Evolutionary conservation across 1,140 invertebrate species (phyloP).

Genomic region (Drosophila nigromelanica): DNA sequence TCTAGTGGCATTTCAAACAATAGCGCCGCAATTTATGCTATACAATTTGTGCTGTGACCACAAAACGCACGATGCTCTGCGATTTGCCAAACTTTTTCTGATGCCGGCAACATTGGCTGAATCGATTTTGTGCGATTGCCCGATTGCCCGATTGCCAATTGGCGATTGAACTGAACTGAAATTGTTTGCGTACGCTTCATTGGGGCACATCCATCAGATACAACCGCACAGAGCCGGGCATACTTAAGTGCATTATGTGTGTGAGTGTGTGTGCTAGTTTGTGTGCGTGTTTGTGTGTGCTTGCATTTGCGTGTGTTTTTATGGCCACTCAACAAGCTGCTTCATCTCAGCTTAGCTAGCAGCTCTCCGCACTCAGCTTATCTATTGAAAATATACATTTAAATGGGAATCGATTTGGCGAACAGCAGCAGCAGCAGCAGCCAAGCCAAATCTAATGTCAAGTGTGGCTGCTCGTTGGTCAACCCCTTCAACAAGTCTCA

Average conservation of each 20-base stretch:
- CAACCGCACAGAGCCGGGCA: conserved; percentile 15
- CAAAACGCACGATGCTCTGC: conserved; percentile 52
- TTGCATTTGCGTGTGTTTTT: conserved; percentile 17
- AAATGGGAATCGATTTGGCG: conserved; percentile 67
- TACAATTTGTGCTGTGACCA: conserved; percentile 53
- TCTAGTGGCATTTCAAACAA: conserved; percentile 50
- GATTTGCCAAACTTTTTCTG: conserved; percentile 62
- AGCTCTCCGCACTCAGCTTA: conserved; percentile 30
- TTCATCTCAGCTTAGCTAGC: conserved; percentile 4
- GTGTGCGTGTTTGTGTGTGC: conserved; percentile 11
- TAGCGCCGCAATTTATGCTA: conserved; percentile 60
- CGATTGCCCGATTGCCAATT: conserved; percentile 38
- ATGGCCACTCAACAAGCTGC: conserved; percentile 25
- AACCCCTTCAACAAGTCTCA: conserved; percentile 73
- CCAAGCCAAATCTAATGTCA: conserved; percentile 14
- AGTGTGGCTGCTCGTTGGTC: conserved; percentile 48
- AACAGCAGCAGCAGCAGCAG: not conserved
- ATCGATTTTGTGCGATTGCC: conserved; percentile 34
- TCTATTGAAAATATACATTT: conserved; percentile 68
- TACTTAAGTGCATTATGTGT: conserved; percentile 67
- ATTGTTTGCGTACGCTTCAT: conserved; percentile 60
- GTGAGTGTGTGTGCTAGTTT: conserved; percentile 16
- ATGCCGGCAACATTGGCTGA: conserved; percentile 21
- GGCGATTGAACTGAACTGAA: conserved; percentile 48
- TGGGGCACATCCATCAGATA: conserved; percentile 60